These are phyloP conservation scores for Oasisia sp. DNA, from an alignment of 2,888 invertebrate genomes.

Conservation along the genomic window DNA sequence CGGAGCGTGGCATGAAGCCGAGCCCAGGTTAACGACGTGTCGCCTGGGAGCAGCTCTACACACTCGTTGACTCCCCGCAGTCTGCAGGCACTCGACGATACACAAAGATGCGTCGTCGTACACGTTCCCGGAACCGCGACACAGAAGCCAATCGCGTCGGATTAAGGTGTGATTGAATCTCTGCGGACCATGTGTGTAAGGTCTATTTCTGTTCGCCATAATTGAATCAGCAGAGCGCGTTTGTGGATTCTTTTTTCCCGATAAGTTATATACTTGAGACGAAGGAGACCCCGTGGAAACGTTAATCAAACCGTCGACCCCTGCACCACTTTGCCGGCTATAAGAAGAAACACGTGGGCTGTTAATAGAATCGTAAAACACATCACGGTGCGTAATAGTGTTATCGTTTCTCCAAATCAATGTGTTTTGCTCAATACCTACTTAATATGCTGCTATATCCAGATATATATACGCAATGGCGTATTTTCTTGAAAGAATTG, in stretches of 20 bases:
- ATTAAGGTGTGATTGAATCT: conserved; percentile 3
- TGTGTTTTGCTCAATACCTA: neutral
- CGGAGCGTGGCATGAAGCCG: too few species aligned
- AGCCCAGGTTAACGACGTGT: neutral
- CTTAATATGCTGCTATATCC: neutral
- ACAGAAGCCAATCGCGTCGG: neutral
- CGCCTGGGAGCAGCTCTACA: neutral
- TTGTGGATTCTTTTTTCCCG: neutral
- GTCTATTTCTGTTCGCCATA: neutral
- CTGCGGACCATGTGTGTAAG: neutral
- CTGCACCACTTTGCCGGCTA: neutral
- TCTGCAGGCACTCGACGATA: neutral
- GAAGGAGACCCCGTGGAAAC: neutral
- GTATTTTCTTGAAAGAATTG: too few species aligned
- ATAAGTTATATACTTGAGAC: neutral
- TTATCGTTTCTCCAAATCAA: neutral
- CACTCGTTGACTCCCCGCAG: neutral
- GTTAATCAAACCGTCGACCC: neutral
- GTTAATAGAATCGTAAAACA: neutral
- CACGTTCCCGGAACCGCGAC: neutral
- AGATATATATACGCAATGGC: too few species aligned
- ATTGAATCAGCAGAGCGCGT: neutral
- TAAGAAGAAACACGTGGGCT: neutral
- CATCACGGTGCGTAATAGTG: neutral
- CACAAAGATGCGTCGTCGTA: neutral